phyloP scores from a whole-genome alignment of 1,140 invertebrate species.

The Harlomillsia oculata region DNA sequence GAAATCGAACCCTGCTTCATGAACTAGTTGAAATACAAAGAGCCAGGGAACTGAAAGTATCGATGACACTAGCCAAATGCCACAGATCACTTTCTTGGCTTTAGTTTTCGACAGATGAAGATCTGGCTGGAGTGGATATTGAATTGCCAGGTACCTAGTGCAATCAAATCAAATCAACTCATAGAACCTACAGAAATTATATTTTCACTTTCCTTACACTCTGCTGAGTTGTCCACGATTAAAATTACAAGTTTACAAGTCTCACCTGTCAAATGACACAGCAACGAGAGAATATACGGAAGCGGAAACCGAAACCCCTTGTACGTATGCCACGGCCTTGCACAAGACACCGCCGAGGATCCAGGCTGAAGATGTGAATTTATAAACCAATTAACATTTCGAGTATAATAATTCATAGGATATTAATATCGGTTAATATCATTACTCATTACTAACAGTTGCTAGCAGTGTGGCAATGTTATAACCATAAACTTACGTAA shows the following conservation, averaged over 20 bases:
- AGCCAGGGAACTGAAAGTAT: conserved; percentile 81
- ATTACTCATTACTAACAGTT: no score
- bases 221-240: background rate
- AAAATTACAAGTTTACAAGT: background rate
- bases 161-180: conserved; percentile 12
- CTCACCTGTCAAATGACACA: conserved; percentile 80
- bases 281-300: conserved; percentile 88
- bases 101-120: conserved; percentile 63
- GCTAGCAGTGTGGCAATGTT: no score
- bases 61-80: conserved; percentile 80
- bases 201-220: background rate
- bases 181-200: background rate
- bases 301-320: conserved; percentile 87
- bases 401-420: no score
- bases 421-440: no score
- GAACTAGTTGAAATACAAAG: conserved; percentile 72
- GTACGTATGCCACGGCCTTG: conserved; percentile 85
- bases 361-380: conserved; percentile 65
- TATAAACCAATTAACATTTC: background rate
- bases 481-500: conserved; percentile 35
- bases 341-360: conserved; percentile 85
- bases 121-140: conserved; percentile 82
- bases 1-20: conserved; percentile 45
- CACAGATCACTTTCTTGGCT: conserved; percentile 69
- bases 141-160: conserved; percentile 86